Evolutionary conservation across 1,140 invertebrate species (phyloP), one percentile per base, ranked within the genome.

Genomic region (Phenacoccus solenopsis): DNA sequence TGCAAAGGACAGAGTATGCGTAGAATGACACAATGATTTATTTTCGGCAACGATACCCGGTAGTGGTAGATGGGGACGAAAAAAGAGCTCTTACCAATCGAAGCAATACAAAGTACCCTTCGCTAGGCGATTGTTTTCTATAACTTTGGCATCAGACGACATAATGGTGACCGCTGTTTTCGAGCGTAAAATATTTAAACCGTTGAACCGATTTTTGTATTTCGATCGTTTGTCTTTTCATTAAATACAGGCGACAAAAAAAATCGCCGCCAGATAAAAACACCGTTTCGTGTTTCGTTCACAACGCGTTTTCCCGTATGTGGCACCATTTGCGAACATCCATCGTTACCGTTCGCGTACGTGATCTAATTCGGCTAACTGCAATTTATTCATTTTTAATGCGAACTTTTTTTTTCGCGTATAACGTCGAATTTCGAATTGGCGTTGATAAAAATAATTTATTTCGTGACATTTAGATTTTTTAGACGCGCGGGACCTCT

Each of bases 351-450:
- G 20, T 49, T 49, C 38, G 5, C 38, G 38, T 16, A 49, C 38
- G 38, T 49, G 38, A 49, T 49, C 38, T 49, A 49, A 49, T 49
- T 49, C 38, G 38, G 20, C 38, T 49, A 49, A 49, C 38, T 49
- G 38, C 38, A 49, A 49, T 49, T 49, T 49, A 49, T 49, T 49
- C 38, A 49, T 49, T 49, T 49, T 49, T 49, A 49, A 49, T 49
- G 16, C 38, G 38, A 49, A 16, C 38, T 49, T 49, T 49, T 49
- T 49, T 49, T 49, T 49, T 49, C 38, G 38, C 20, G 38, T 49
- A 16, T 49, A 49, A 49, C 38, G 38, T 49, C 38, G 38, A 49
- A 49, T 49, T n/a, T 16, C 38, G 38, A 49, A 49, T 49, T 49
- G 38, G 38, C 38, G 38, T 49, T 49, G 38, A 49, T 49, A 49